A percentile compares a stretch with the other conserved stretches of the same genome.
Evolutionary conservation across 2,797 vertebrate genomes (phyloP).

Genomic region (Brachymystax lenok): DNA sequence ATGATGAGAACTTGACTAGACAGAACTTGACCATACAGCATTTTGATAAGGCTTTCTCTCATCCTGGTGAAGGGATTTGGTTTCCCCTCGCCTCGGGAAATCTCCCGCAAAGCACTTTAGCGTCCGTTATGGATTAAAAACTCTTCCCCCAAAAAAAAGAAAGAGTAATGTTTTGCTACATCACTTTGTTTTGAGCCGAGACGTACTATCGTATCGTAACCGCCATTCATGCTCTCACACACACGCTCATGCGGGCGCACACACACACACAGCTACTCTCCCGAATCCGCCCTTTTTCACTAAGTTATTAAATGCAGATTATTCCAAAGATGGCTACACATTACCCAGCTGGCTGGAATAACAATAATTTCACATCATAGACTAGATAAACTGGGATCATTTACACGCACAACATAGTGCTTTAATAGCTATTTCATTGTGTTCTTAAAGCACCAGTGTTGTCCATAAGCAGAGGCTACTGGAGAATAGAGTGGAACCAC

Average conservation of each 20-base stretch:
- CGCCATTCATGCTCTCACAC: not conserved
- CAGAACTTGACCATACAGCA: too few relatives aligned
- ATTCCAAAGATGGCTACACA: slow-evolving; percentile 27
- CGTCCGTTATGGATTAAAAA: slow-evolving; percentile 39
- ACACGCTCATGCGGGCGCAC: not conserved
- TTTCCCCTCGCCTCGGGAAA: slow-evolving; percentile 25
- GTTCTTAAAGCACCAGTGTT: not conserved
- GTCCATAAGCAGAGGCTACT: not conserved
- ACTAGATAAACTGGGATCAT: not conserved
- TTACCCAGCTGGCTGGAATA: slow-evolving; percentile 25
- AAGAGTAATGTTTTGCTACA: slow-evolving; percentile 31
- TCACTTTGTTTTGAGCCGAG: slow-evolving; percentile 31
- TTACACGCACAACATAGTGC: not conserved
- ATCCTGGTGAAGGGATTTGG: slow-evolving; percentile 32
- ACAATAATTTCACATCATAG: slow-evolving; percentile 15
- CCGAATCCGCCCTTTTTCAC: slow-evolving; percentile 10
- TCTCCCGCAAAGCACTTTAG: slow-evolving; percentile 25
- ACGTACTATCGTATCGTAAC: not conserved
- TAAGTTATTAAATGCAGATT: slow-evolving; percentile 48
- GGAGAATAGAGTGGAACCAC: not conserved
- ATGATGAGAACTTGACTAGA: not conserved
- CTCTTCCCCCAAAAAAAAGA: slow-evolving; percentile 26
- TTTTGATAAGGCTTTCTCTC: slow-evolving; percentile 7
- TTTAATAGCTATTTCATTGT: slow-evolving; percentile 7
- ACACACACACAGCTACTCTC: not conserved